A percentile compares a stretch with the other conserved stretches of the same genome.
phyloP scores from a whole-genome alignment of 2,888 invertebrate species.

The Callyntrura sp. region DNA sequence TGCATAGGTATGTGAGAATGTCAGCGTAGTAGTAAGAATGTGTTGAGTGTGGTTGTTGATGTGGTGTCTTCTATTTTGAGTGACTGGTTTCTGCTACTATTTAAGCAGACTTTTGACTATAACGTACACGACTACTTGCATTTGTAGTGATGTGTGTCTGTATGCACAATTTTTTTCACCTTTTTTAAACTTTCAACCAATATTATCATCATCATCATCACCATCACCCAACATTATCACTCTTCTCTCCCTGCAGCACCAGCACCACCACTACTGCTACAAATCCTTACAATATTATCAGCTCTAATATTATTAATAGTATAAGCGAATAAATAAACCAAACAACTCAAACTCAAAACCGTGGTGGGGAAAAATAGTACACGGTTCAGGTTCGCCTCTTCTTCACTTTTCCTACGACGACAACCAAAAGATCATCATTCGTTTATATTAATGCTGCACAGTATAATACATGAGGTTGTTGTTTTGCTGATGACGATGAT shows the following conservation, averaged over 20 bases:
- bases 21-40: not conserved
- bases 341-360: not conserved
- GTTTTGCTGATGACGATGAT: not conserved
- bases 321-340: slow-evolving; percentile 1
- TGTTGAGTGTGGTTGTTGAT: slow-evolving; percentile 39
- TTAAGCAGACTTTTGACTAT: not conserved
- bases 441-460: slow-evolving; percentile 5
- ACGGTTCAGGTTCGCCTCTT: slow-evolving; percentile 3
- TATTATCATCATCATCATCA: slow-evolving; percentile 22
- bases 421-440: not conserved
- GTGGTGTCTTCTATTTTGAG: not conserved
- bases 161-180: not conserved
- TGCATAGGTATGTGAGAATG: slow-evolving; percentile 19
- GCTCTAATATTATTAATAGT: not conserved
- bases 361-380: slow-evolving; percentile 14
- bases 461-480: not conserved
- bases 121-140: not conserved
- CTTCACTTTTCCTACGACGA: not conserved
- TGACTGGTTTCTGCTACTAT: not conserved
- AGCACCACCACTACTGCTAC: not conserved
- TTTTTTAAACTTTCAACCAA: slow-evolving; percentile 34
- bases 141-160: not conserved
- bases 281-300: not conserved
- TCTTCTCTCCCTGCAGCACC: not conserved
- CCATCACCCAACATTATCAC: not conserved